phyloP scores from a whole-genome alignment of 1,140 invertebrate species.

The Brachionus koreanus region DNA sequence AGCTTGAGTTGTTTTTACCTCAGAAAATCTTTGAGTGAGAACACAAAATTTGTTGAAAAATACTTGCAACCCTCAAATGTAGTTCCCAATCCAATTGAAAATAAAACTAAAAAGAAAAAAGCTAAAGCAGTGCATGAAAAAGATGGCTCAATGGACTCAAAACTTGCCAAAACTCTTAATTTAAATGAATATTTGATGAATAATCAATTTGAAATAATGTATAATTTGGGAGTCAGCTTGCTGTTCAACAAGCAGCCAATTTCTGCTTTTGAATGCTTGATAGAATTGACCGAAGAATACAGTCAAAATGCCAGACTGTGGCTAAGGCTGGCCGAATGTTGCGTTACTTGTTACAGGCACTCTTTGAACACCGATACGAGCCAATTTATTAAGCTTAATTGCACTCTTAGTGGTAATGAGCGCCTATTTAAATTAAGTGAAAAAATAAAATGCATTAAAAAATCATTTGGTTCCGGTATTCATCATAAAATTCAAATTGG shows the following conservation, averaged over 20 bases:
- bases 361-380: neutral
- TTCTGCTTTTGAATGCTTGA: slow-evolving; percentile 83
- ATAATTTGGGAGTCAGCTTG: slow-evolving; percentile 81
- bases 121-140: neutral
- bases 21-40: slow-evolving; percentile 5
- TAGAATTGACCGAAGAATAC: slow-evolving; percentile 77
- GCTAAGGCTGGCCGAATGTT: slow-evolving; percentile 84
- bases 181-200: slow-evolving; percentile 51
- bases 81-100: neutral
- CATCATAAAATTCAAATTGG: slow-evolving; percentile 66
- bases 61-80: neutral
- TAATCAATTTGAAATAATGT: slow-evolving; percentile 73
- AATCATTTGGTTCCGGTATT: slow-evolving; percentile 63
- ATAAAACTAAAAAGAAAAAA: slow-evolving; percentile 17
- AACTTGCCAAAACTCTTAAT: neutral
- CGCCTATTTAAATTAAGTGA: slow-evolving; percentile 53
- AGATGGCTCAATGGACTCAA: neutral
- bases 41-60: slow-evolving; percentile 16
- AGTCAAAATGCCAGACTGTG: slow-evolving; percentile 83
- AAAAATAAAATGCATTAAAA: slow-evolving; percentile 65
- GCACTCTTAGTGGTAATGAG: slow-evolving; percentile 27
- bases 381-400: neutral
- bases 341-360: slow-evolving; percentile 55
- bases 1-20: slow-evolving; percentile 21
- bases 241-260: slow-evolving; percentile 73